These are phyloP conservation scores for Andrena bicolor DNA, from an alignment of 2,888 invertebrate genomes.

Conservation along the genomic window DNA sequence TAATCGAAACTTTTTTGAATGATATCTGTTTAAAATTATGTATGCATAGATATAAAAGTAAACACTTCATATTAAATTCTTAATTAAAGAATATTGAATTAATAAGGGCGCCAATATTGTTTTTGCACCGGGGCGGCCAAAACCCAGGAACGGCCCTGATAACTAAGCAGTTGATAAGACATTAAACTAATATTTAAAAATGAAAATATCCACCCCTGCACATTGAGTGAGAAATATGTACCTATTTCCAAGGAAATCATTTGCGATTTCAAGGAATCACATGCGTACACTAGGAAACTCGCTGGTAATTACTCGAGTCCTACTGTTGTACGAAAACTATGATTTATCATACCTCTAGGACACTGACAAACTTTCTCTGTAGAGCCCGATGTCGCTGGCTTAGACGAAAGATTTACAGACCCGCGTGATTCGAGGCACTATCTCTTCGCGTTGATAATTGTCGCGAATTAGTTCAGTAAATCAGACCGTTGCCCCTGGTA, in stretches of 20 bases:
- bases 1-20: no score
- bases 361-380: slow-evolving; percentile 22
- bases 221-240: neutral
- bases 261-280: neutral
- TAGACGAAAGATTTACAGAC: slow-evolving; percentile 46
- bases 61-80: no score
- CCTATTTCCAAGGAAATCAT: neutral
- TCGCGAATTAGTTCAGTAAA: slow-evolving; percentile 77
- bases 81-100: no score
- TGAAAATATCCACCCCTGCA: no score
- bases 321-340: neutral
- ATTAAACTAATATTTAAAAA: no score
- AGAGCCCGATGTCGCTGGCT: slow-evolving; percentile 12
- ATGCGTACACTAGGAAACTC: neutral
- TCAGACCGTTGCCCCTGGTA: slow-evolving; percentile 68
- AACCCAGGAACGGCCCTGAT: no score
- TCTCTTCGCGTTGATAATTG: slow-evolving; percentile 72
- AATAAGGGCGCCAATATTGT: no score
- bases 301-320: neutral
- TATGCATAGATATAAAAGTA: no score
- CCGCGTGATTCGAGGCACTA: slow-evolving; percentile 70
- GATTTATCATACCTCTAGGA: neutral
- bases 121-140: no score
- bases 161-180: no score
- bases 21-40: no score